These are phyloP conservation scores for Ranitomeya imitator DNA, from an alignment of 2,113 vertebrate genomes.

Conservation along the genomic window DNA sequence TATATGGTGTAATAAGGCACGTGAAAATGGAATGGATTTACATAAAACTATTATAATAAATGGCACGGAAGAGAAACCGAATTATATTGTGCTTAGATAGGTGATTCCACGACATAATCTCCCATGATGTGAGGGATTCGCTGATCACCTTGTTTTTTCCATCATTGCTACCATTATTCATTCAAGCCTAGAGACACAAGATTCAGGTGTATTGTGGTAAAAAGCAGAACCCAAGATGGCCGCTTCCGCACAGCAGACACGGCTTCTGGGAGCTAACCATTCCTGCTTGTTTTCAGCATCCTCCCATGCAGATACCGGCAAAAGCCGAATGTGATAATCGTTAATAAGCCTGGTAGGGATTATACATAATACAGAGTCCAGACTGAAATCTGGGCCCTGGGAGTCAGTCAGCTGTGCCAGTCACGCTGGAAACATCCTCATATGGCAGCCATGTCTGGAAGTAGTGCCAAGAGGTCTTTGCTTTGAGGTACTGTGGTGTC, in stretches of 20 bases:
- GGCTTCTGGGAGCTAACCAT: background rate
- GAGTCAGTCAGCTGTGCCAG: slow-evolving; percentile 50
- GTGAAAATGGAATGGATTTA: too few relatives aligned
- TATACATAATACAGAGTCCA: slow-evolving; percentile 57
- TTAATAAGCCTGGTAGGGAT: slow-evolving; percentile 59
- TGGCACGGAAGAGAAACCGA: background rate
- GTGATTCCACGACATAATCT: background rate
- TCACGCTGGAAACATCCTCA: slow-evolving; percentile 58
- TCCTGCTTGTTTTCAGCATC: slow-evolving; percentile 34
- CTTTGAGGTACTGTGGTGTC: background rate
- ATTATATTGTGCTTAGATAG: background rate
- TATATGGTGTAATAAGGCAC: too few relatives aligned
- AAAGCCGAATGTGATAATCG: slow-evolving; percentile 48
- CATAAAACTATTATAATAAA: background rate
- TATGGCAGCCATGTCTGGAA: slow-evolving; percentile 47
- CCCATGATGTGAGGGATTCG: background rate
- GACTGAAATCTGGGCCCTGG: background rate
- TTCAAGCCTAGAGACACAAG: background rate
- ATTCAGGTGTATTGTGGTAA: background rate
- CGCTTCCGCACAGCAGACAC: background rate
- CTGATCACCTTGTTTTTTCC: background rate
- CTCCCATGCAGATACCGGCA: slow-evolving; percentile 29
- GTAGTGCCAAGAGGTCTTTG: slow-evolving; percentile 14
- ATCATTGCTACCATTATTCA: background rate
- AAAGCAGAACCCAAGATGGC: background rate